These are phyloP conservation scores for Cerastis rubricosa DNA, from an alignment of 2,888 invertebrate species.

Conservation along the genomic window DNA sequence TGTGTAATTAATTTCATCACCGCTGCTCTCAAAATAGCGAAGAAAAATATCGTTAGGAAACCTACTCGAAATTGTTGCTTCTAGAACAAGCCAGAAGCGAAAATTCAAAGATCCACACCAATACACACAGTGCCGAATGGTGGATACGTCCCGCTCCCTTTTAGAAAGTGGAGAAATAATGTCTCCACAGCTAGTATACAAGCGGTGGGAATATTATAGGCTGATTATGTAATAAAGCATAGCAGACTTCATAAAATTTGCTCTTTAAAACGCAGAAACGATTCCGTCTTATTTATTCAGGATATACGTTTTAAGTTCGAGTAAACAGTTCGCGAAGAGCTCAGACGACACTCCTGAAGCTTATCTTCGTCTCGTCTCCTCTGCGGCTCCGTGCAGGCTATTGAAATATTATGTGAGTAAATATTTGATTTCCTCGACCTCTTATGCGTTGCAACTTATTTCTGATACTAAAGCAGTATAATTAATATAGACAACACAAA, in stretches of 20 bases:
- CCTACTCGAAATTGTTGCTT: no score
- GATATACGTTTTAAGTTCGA: conserved; percentile 12
- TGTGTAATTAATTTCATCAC: neutral
- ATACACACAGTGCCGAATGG: neutral
- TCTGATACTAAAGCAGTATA: neutral
- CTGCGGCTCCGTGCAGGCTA: neutral
- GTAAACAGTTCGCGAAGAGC: neutral
- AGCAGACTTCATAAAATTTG: neutral
- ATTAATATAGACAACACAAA: neutral
- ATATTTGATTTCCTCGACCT: neutral
- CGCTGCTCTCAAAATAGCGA: no score
- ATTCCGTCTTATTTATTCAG: neutral
- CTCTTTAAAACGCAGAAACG: neutral
- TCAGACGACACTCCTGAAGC: neutral
- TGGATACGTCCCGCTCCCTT: neutral
- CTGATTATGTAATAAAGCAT: neutral
- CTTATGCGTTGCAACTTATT: neutral
- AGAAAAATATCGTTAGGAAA: no score
- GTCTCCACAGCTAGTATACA: no score
- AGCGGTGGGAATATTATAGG: no score
- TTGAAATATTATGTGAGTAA: conserved; percentile 11
- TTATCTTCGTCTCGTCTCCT: conserved; percentile 3
- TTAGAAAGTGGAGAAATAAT: neutral
- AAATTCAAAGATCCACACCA: no score
- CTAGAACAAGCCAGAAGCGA: no score